These are phyloP conservation scores for Merops nubicus DNA, from an alignment of 2,113 vertebrate species.

Conservation along the genomic window DNA sequence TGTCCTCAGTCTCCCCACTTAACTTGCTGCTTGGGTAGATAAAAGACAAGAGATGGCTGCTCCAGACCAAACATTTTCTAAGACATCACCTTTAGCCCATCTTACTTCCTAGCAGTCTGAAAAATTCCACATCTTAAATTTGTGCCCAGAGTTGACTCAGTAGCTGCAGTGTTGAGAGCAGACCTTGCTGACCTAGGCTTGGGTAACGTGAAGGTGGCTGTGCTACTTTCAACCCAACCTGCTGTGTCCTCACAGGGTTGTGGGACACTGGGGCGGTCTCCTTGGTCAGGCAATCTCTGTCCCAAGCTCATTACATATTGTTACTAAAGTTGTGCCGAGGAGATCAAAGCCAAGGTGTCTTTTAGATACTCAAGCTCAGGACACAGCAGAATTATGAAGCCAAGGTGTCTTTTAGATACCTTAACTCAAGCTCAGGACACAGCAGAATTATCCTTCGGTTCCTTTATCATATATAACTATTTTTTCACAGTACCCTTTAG, in stretches of 20 bases:
- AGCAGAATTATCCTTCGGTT: background rate
- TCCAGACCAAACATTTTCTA: background rate
- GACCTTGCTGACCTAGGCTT: background rate
- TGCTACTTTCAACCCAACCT: background rate
- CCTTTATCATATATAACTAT: background rate
- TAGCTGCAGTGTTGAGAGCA: background rate
- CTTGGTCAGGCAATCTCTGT: background rate
- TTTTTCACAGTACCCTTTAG: background rate
- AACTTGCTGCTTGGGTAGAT: background rate
- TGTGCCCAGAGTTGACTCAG: fast-evolving
- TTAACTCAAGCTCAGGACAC: background rate
- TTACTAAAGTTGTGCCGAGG: background rate
- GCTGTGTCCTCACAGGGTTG: background rate
- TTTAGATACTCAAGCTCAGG: background rate
- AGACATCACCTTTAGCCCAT: background rate
- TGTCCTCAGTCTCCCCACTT: background rate
- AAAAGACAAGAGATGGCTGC: background rate
- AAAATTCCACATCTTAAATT: background rate
- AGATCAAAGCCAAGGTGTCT: background rate
- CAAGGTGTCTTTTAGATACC: background rate
- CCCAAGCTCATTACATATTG: fast-evolving
- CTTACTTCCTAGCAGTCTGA: background rate
- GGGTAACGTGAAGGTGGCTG: background rate
- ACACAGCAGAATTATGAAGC: background rate
- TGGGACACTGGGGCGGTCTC: background rate